Base-by-base conservation (phyloP, 2,113 vertebrate species). In the Deroptyus accipitrinus region DNA sequence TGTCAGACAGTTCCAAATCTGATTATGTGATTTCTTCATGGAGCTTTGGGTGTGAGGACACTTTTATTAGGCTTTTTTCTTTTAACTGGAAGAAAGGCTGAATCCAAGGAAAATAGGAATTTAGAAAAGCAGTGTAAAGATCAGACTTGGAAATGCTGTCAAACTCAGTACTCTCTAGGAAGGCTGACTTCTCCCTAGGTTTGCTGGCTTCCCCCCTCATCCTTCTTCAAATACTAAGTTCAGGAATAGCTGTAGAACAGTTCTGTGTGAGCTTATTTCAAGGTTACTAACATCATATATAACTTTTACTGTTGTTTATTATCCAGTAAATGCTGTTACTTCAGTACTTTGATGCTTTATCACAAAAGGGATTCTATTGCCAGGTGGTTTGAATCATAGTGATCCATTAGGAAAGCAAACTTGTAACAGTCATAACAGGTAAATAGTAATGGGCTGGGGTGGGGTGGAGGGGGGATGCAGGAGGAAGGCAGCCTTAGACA, bases 381-480 rank as follows among this genome's bases (percentile, higher is more conserved):
- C 8, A 3, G 23, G 22, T 93, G 67, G 74, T 39, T 15, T 83
- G 79, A 74, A 24, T 80, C 63, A 20, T 66, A 46, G 28, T 68
- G 66, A 63, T 70, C 2, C 4, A 7, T 78, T 59, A 44, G 33
- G 37, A 86, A 93, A 83, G 35, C 25, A 64, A 51, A 55, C 5
- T 68, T 61, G 4, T 48, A 19, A 19, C 9, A 44, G 62, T 46
- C n/a, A 22, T 62, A 28, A 22, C 55, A 61, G 22, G 13, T 72
- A 49, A 73, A 17, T n/a, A 49, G 24, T 19, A 17, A 41, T 57
- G 18, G 48, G 8, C 9, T 5, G 18, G 44, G 44, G 41, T 5
- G 4, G 35, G 25, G 41, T 5, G 4, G 35, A 23, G 25, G 8
- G 1, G 10, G 6, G 8, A 7, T 13, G 9, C 7, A 1, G 0